phyloP scores from a whole-genome alignment of 2,888 invertebrate species.

The Embidobia sp. region DNA sequence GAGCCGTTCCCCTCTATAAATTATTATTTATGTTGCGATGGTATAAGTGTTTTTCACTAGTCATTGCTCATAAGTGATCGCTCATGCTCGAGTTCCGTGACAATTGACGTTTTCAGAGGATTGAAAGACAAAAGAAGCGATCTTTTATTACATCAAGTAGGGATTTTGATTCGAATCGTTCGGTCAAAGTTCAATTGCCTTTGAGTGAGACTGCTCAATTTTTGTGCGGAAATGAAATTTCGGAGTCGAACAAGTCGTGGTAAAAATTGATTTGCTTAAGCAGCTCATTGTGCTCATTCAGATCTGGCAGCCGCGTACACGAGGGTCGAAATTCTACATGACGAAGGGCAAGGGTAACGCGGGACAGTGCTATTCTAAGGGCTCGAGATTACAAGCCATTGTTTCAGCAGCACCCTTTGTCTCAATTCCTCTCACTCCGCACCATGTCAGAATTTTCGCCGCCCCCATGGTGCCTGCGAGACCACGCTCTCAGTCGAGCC shows the following conservation, averaged over 20 bases:
- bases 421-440: slow-evolving; percentile 74
- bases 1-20: slow-evolving; percentile 27
- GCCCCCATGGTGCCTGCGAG: slow-evolving; percentile 44
- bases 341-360: slow-evolving; percentile 67
- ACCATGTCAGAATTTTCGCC: slow-evolving; percentile 52
- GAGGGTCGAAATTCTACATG: slow-evolving; percentile 63
- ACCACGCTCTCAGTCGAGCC: slow-evolving; percentile 55
- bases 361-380: slow-evolving; percentile 76
- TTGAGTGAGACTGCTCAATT: slow-evolving; percentile 2
- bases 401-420: slow-evolving; percentile 79
- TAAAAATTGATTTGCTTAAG: slow-evolving; percentile 80
- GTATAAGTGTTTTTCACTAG: slow-evolving; percentile 16
- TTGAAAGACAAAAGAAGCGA: not conserved
- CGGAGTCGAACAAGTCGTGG: slow-evolving; percentile 66
- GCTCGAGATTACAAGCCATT: slow-evolving; percentile 81
- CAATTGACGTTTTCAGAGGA: slow-evolving; percentile 16
- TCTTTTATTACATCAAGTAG: too few species aligned
- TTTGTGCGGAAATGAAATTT: slow-evolving; percentile 28
- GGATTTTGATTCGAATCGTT: slow-evolving; percentile 7
- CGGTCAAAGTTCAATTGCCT: slow-evolving; percentile 1
- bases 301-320: slow-evolving; percentile 69
- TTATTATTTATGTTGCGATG: slow-evolving; percentile 36
- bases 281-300: slow-evolving; percentile 73
- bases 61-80: slow-evolving; percentile 23
- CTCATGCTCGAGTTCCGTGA: slow-evolving; percentile 9